Percentiles rank a stretch among this genome's conserved stretches.
Conservation (phyloP, 2,113 vertebrate species). For the Galbula dea region DNA sequence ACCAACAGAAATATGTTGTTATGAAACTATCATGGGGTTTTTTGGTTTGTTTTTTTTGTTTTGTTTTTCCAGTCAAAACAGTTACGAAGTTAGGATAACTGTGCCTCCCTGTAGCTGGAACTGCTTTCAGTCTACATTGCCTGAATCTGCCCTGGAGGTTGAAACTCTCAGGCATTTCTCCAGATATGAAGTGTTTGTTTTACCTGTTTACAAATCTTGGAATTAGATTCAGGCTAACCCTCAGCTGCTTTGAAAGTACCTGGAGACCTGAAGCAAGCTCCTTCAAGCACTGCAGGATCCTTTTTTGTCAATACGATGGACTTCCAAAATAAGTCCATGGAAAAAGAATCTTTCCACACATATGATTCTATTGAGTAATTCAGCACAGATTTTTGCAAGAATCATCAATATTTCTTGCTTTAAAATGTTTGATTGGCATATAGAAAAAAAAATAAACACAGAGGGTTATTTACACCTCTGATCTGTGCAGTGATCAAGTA, state of each 20-base stretch:
- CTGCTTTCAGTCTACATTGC: neutral
- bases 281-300: neutral
- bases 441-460: accelerated
- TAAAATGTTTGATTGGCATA: neutral
- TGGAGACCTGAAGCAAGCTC: neutral
- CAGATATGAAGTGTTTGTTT: neutral
- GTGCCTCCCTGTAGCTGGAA: accelerated
- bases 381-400: neutral
- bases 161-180: neutral
- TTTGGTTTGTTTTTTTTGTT: too few relatives aligned
- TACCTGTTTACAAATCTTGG: neutral
- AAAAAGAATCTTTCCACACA: neutral
- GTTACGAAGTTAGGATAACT: neutral
- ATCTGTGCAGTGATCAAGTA: too few relatives aligned
- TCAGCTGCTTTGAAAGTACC: neutral
- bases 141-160: neutral
- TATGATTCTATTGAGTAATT: neutral
- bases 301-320: neutral
- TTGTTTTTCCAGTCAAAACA: too few relatives aligned
- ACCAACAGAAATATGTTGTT: accelerated
- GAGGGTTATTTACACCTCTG: neutral
- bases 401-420: neutral
- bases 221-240: neutral
- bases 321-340: neutral
- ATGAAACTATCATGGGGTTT: neutral